phyloP scores from a whole-genome alignment of 2,113 vertebrate genomes.

The Odocoileus virginianus region DNA sequence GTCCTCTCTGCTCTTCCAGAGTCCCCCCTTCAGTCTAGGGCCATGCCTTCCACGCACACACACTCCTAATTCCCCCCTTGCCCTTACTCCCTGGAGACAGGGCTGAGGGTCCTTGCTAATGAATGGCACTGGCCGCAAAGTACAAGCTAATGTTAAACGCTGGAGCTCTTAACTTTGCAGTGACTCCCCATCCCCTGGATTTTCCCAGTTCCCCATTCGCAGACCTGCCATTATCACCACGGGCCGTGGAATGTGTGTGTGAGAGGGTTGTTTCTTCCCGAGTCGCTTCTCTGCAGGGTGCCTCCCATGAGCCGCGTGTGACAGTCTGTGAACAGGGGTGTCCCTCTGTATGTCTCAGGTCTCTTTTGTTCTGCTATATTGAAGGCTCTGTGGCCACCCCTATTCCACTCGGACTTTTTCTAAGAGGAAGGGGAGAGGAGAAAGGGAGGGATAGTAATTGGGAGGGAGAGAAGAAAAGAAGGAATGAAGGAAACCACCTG shows the following conservation, averaged over 20 bases:
- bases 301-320: background rate
- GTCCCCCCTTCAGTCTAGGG: background rate
- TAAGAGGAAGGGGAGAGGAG: background rate
- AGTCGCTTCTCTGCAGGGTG: background rate
- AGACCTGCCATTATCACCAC: background rate
- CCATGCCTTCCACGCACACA: background rate
- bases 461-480: background rate
- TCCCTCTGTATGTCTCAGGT: background rate
- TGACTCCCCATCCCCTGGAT: background rate
- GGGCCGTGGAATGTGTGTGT: background rate
- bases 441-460: background rate
- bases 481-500: background rate
- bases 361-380: background rate
- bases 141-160: background rate
- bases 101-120: background rate
- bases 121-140: background rate
- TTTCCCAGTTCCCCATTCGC: background rate
- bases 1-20: background rate
- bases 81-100: background rate
- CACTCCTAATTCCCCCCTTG: background rate
- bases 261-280: background rate
- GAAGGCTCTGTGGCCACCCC: background rate
- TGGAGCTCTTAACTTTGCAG: background rate
- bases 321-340: background rate
- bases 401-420: background rate